phyloP scores from a whole-genome alignment of 2,888 invertebrate species.

The Cynaeus angustus region DNA sequence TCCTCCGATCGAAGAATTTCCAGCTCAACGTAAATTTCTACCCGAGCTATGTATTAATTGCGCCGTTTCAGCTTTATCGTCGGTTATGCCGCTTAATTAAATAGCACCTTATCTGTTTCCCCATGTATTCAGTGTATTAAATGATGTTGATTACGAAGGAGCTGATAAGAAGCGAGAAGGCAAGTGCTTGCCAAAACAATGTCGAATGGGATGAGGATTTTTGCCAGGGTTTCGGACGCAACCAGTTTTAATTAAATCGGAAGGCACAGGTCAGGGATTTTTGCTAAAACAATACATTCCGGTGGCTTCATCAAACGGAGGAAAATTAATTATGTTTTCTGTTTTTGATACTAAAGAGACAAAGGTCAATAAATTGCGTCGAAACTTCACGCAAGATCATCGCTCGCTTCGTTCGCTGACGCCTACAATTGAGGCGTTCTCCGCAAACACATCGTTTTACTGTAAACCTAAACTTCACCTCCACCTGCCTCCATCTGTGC shows the following conservation, averaged over 20 bases:
- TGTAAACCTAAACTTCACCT: slow-evolving; percentile 27
- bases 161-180: slow-evolving; percentile 40
- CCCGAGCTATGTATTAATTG: slow-evolving; percentile 26
- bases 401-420: no score
- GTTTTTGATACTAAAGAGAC: background rate
- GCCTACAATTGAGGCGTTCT: no score
- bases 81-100: slow-evolving; percentile 47
- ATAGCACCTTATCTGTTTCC: slow-evolving; percentile 46
- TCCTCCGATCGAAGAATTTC: slow-evolving; percentile 19
- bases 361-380: no score
- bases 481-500: slow-evolving; percentile 30
- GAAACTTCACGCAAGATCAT: no score
- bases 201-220: slow-evolving; percentile 2
- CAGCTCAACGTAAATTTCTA: slow-evolving; percentile 26
- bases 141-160: slow-evolving; percentile 44
- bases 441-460: slow-evolving; percentile 13
- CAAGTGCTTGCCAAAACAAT: slow-evolving; percentile 24
- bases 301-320: background rate
- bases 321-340: background rate
- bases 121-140: slow-evolving; percentile 50
- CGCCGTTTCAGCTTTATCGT: slow-evolving; percentile 26
- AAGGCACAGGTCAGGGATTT: background rate
- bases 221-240: slow-evolving; percentile 4
- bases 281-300: background rate
- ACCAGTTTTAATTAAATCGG: slow-evolving; percentile 3